Base-by-base conservation (phyloP, 2,888 invertebrate genomes). In the Steromphala cineraria region DNA sequence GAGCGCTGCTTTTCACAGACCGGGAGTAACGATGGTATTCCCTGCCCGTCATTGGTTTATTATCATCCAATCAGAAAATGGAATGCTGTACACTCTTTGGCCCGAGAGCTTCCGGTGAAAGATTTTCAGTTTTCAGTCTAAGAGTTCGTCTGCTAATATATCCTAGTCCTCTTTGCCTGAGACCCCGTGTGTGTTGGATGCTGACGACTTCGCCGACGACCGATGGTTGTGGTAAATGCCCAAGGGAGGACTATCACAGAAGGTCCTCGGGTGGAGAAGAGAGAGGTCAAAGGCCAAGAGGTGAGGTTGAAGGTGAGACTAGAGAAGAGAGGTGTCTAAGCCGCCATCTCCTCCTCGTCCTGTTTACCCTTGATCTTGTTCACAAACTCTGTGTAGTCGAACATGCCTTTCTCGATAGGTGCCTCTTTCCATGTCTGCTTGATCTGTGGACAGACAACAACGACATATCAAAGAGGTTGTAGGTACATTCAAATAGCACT, bases 321-420 rank as follows among this genome's bases (percentile, higher is more conserved):
- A 52, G 78, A 76, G 31, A 24, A 46, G 53, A 53, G 53, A 71
- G 78, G 40, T 55, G 80, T 71, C 79, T 80, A 76, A 79, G 67
- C 75, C 81, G 80, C 83, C 53, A 77, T 81, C 56, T 86, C 82
- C 46, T 91, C 92, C 19, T 94, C 94, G 80, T 94, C 93, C 82
- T 94, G 93, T 84, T 94, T 94, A 85, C 94, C 94, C 92, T 94
- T 94, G 87, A 94, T 94, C 83, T 94, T 91, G 75, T 90, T 90
- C 80, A 93, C 94, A 88, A 94, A 94, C 79, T 92, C 93, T 84
- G 93, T 92, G 91, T 94, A 94, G 90, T 94, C 94, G 82, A 94
- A 90, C 87, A 92, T 91, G 87, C 94, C 94, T 78, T 91, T 93
- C 79, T 92, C 91, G 80, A 94, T 92, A 46, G 94, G 94, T 67